Base-by-base conservation (phyloP, 2,113 vertebrate species). In the Camelus bactrianus region DNA sequence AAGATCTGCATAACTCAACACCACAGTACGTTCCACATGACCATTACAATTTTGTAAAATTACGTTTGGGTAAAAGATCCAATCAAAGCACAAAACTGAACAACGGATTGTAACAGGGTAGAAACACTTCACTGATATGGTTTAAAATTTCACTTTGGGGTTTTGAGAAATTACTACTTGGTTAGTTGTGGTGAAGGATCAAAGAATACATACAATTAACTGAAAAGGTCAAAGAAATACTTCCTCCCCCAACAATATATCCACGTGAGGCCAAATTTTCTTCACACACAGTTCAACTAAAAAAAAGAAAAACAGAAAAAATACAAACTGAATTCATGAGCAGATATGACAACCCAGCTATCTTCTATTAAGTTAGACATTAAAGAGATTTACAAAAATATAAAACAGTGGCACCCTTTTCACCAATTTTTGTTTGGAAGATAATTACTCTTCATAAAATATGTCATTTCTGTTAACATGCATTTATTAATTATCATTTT, bases 391-490 rank as follows among this genome's bases (percentile, higher is more conserved):
- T 50, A 52, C 3, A 54, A 35, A 73, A 81, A 22, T 46, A 15
- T n/a, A 81, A 89, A 93, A 80, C 0, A 81, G 56, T 48, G n/a
- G 2, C 30, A 94, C 3, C 82, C 50, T 73, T 72, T 26, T 48
- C 85, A 89, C 65, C 72, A 46, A 52, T 65, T 73, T 91, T 60
- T 76, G 38, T 90, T 90, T 69, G 9, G 67, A 56, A 81, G 75
- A 38, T 14, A 24, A 46, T 82, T 64, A 72, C 56, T 90, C 94
- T 92, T 92, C 70, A 70, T 81, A 56, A 77, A 60, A 82, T 22
- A 65, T 15, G 14, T 52, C 52, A 35, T 81, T 89, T 88, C 32
- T 92, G n/a, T 69, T 90, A 93, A 88, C 64, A 87, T 62, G 56
- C 19, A 83, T 26, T 50, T 70, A 38, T 72, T 70, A 85, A 54